Evolutionary conservation across 2,113 vertebrate genomes (phyloP).

Genomic region (Caranx ignobilis): DNA sequence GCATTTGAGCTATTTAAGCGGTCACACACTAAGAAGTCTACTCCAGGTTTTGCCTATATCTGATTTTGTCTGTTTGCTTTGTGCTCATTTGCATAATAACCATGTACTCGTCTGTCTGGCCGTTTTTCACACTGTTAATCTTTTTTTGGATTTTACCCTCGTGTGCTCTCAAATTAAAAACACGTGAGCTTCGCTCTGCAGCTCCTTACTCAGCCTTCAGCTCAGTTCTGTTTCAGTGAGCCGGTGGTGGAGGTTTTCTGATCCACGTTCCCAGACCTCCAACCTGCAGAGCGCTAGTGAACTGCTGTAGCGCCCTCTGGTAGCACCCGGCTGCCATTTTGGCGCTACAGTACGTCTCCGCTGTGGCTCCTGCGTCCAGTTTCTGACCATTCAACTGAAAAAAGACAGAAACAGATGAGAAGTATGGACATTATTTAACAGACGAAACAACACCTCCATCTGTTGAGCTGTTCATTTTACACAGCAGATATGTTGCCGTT

Average conservation of each 20-base stretch:
- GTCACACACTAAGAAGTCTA: not conserved
- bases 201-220: not conserved
- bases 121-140: too few relatives aligned
- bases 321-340: slow-evolving; percentile 63
- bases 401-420: not conserved
- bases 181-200: not conserved
- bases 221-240: not conserved
- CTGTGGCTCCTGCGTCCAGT: not conserved
- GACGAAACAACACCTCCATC: not conserved
- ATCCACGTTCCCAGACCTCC: slow-evolving; percentile 66
- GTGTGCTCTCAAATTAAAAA: not conserved
- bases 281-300: slow-evolving; percentile 42
- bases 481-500: slow-evolving; percentile 16
- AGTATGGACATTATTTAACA: too few relatives aligned
- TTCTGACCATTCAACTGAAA: slow-evolving; percentile 37
- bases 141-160: not conserved
- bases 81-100: not conserved
- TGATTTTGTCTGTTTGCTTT: not conserved
- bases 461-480: not conserved
- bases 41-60: not conserved
- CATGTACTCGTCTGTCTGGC: not conserved
- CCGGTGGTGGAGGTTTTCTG: slow-evolving; percentile 48
- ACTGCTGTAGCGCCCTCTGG: slow-evolving; percentile 63
- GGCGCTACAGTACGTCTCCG: slow-evolving; percentile 21
- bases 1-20: not conserved